Evolutionary conservation across 2,888 invertebrate genomes (phyloP), one percentile per base, ranked within the genome.

Genomic region (Rhingia rostrata): DNA sequence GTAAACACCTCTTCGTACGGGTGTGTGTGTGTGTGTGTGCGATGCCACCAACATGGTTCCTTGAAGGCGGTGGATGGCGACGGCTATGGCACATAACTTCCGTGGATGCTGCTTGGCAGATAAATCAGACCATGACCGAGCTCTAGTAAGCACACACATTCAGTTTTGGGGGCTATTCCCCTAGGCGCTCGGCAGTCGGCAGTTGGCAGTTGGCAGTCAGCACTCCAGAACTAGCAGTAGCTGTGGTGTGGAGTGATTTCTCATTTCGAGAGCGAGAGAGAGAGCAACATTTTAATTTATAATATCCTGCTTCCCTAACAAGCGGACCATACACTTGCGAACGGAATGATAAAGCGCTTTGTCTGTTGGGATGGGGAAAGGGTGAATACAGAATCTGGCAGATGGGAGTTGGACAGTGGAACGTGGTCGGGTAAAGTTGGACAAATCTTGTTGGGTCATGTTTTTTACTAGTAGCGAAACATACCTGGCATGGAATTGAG

Each of bases 221-320:
- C 4, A n/a, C 12, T n/a, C 47, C 49, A 10, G 58, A 22, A 22
- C 22, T 58, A 56, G 82, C 67, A 47, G 70, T 58, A 63, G 35
- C 66, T 4, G 22, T n/a, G 33, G 51, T 14, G 39, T n/a, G 49
- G 67, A 64, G 75, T 70, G 64, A 83, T 78, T 67, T 67, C 75
- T 75, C 66, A 75, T 75, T 51, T 66, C 43, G 37, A 47, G 33
- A 75, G 54, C n/a, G 33, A 51, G 43, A 47, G 64, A 69, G 61
- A 58, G 53, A 63, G 61, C 69, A 79, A 84, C 80, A 80, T 84
- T 84, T 84, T 75, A 84, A 84, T 84, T 84, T 84, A 74, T 80
- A 80, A 80, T 84, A 84, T 75, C 60, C 69, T 53, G 70, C 70
- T 60, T 35, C 60, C 61, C 37, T 43, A 72, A 64, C 64, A 69